Evolutionary conservation across 2,113 vertebrate species (phyloP).

Genomic region (Galbula dea): DNA sequence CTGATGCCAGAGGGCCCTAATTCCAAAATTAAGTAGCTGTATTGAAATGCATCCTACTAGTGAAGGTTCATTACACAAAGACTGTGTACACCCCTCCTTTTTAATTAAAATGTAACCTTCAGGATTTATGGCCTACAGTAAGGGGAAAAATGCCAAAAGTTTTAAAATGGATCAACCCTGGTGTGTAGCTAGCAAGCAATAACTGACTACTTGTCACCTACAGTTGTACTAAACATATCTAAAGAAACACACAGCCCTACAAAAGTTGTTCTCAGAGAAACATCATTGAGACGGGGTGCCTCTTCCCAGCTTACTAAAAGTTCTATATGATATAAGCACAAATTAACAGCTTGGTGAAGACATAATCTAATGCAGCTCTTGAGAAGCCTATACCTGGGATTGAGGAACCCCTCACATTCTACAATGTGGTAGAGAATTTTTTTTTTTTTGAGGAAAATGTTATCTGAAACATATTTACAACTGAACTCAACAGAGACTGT

Average conservation of each 20-base stretch:
- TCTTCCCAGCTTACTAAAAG: slow-evolving; percentile 84
- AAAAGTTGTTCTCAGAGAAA: slow-evolving; percentile 85
- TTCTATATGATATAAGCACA: slow-evolving; percentile 86
- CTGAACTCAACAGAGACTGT: slow-evolving; percentile 94
- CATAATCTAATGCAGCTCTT: slow-evolving; percentile 79
- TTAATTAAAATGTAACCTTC: slow-evolving; percentile 75
- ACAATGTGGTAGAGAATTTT: slow-evolving; percentile 76
- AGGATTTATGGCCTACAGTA: slow-evolving; percentile 68
- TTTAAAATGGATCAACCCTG: slow-evolving; percentile 93
- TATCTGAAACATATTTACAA: slow-evolving; percentile 98
- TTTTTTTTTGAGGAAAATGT: slow-evolving; percentile 82
- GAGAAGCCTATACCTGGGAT: slow-evolving; percentile 79
- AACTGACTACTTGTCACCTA: slow-evolving; percentile 91
- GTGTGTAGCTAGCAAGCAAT: slow-evolving; percentile 91
- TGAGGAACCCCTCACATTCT: slow-evolving; percentile 86
- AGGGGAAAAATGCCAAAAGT: slow-evolving; percentile 93
- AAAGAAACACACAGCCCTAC: slow-evolving; percentile 93
- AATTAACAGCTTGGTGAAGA: slow-evolving; percentile 84
- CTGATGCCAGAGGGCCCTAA: slow-evolving; percentile 67
- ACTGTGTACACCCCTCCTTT: slow-evolving; percentile 66
- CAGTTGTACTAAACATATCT: slow-evolving; percentile 90
- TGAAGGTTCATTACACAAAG: slow-evolving; percentile 73
- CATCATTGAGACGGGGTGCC: slow-evolving; percentile 83
- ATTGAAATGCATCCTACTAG: slow-evolving; percentile 73
- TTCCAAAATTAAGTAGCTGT: slow-evolving; percentile 74